Evolutionary conservation across 2,797 vertebrate species (phyloP), one percentile per base, ranked within the genome.

Genomic region (Coendou prehensilis): DNA sequence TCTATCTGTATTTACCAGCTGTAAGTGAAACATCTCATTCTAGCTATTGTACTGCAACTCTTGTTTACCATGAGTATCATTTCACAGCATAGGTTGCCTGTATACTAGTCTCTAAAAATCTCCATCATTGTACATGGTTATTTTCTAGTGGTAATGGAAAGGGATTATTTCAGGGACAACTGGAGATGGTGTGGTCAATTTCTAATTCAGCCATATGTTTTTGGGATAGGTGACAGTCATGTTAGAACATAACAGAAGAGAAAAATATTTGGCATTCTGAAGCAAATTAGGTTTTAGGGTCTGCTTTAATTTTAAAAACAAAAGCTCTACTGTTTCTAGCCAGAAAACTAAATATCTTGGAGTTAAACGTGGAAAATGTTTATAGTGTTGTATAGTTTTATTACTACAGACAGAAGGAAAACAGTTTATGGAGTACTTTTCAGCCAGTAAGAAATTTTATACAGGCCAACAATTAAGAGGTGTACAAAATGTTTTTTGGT

Each of bases 341-440:
- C 97, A 96, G 80, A 97, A 96, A 28, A 64, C 97, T 97, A 98
- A 98, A 90, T 96, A 97, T 98, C 97, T 98, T 98, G 97, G 98
- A 98, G 98, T 98, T 97, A 95, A 98, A 97, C 67, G 93, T 57
- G 87, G 98, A 99, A 98, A 98, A 98, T 97, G 82, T 98, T 99
- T 98, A 98, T 98, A 97, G 98, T 97, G 97, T 97, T 98, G 96
- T 98, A 98, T 98, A 98, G 96, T 99, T 98, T 99, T 98, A 98
- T 98, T 98, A 97, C 96, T 97, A 95, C 93, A 96, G 97, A 98
- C 97, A 97, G 98, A 98, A 98, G 97, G 95, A 98, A 98, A 98
- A 96, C 73, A 97, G 86, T 96, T 98, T 98, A 94, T 91, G 98
- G 97, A 98, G 94, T 98, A 95, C 91, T 82, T 98, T 97, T 92